Evolutionary conservation across 1,140 invertebrate species (phyloP), one percentile per base, ranked within the genome.

Genomic region (Doryteuthis pealeii): DNA sequence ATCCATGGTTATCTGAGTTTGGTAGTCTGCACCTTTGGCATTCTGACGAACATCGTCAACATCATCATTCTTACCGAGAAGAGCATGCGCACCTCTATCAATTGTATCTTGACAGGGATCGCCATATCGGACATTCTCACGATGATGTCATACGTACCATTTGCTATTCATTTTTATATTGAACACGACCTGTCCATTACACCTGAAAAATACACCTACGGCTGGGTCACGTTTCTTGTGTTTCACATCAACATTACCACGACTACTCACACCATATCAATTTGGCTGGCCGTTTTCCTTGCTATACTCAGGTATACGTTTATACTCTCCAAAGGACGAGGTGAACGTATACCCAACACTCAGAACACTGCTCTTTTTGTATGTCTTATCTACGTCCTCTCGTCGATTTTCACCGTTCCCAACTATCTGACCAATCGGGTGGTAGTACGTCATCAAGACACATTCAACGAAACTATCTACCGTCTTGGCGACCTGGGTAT

Each of bases 251-350:
- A 95, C 78, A 95, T 96, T 83, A 89, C 90, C 5, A 85, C 90
- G 91, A 93, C 95, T 0, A 90, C 93, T 83, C 96, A 99, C 86
- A 97, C 96, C 0, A 94, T 97, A 54, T 96, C 95, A 0, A 97
- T 97, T 72, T 97, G 94, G 91, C 86, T 98, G 75, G 97, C 96
- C 0, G 93, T 98, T 0, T 94, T 93, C 10, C 88, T 99, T 75
- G 96, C 96, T 0, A 92, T 97, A 2, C 74, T 84, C 43, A 70
- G 84, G 15, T 94, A 4, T 93, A 96, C 15, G 88, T 91, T 81
- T 83, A 91, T 86, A 92, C 93, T 1, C 92, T 94, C 79, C 88
- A 90, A 74, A 93, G 94, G 87, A 87, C 70, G 69, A 1, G 77
- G 79, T 92, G 93, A 92, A 94, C 93, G 81, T 88, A 94, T 93